Base-by-base conservation (phyloP, 2,888 invertebrate genomes). In the Isotomurus palustris region DNA sequence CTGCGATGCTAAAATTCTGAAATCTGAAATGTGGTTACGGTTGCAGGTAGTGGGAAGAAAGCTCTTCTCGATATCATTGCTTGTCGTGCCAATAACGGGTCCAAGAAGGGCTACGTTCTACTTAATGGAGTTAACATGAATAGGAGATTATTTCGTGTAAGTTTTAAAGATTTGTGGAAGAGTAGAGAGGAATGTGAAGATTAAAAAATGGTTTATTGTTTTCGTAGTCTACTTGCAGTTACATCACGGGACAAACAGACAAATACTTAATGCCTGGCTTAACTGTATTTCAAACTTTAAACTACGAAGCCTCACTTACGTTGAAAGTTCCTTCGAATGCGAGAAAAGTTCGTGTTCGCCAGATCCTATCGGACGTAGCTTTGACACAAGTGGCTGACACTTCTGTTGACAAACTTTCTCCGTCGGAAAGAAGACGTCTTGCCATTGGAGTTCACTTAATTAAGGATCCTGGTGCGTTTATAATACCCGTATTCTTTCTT, bases 371-470 rank as follows among this genome's bases (percentile, higher is more conserved):
- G 0, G 95, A 96, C 76, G 79, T 96, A 66, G 96, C 96, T 0
- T 76, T 97, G 6, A 89, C 91, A 0, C 93, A 93, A 78, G 90
- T 93, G 19, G 74, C 76, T 4, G 74, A 75, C 64, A 53, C 55
- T 29, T 53, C 61, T 21, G 65, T 65, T 2, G 58, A 62, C 40
- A 49, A 44, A 35, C 51, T 62, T 5, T 43, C 41, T 6, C 36
- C 50, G 64, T 91, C 94, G 71, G 95, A 96, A 77, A 88, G 90
- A 70, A 79, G 94, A 67, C 81, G 96, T 71, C 78, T 97, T 27
- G 86, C 91, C 71, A 89, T 97, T 68, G 95, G 94, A 0, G 84
- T 92, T 1, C 94, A 96, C 73, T 80, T 96, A 1, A 87, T 96
- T 40, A 84, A 92, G 74, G 95, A 97, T 79, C 96, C 96, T 67